phyloP scores from a whole-genome alignment of 1,140 invertebrate genomes.

The Drosophila kohkoa region DNA sequence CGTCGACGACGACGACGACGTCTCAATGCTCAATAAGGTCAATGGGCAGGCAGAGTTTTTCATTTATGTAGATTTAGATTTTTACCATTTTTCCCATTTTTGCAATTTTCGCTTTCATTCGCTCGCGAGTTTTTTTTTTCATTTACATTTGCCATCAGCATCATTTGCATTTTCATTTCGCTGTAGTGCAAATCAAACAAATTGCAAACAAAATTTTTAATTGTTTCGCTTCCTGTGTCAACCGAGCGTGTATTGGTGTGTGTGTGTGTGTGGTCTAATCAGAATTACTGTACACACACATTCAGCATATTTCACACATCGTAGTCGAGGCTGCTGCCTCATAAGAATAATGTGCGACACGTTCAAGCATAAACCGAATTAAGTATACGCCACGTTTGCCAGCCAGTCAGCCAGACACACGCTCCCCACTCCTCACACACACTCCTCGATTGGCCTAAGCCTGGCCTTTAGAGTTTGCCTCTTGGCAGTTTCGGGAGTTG shows the following conservation, averaged over 20 bases:
- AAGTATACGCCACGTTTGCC: constrained; percentile 82
- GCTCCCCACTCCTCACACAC: not conserved
- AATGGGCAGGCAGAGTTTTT: constrained; percentile 66
- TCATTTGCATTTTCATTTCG: constrained; percentile 72
- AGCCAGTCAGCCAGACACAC: constrained; percentile 49
- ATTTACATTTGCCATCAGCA: constrained; percentile 52
- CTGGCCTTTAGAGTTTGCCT: not conserved
- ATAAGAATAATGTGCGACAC: constrained; percentile 82
- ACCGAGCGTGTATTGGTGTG: not conserved
- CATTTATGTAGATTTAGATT: constrained; percentile 63
- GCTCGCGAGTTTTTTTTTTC: constrained; percentile 34
- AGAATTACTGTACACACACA: constrained; percentile 75
- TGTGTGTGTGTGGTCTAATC: constrained; percentile 54
- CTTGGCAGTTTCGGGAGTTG: not conserved
- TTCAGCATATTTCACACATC: constrained; percentile 79
- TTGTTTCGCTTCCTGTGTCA: constrained; percentile 62
- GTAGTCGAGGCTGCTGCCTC: constrained; percentile 42
- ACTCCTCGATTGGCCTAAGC: constrained; percentile 1
- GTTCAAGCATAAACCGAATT: constrained; percentile 82
- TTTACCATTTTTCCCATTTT: constrained; percentile 29
- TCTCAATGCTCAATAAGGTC: constrained; percentile 76
- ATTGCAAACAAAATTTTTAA: constrained; percentile 73
- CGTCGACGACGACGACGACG: not conserved
- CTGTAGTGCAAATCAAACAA: constrained; percentile 80
- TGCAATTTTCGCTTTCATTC: constrained; percentile 56